These are phyloP conservation scores for Bombus sibiricus DNA, from an alignment of 1,140 invertebrate genomes.

Conservation along the genomic window DNA sequence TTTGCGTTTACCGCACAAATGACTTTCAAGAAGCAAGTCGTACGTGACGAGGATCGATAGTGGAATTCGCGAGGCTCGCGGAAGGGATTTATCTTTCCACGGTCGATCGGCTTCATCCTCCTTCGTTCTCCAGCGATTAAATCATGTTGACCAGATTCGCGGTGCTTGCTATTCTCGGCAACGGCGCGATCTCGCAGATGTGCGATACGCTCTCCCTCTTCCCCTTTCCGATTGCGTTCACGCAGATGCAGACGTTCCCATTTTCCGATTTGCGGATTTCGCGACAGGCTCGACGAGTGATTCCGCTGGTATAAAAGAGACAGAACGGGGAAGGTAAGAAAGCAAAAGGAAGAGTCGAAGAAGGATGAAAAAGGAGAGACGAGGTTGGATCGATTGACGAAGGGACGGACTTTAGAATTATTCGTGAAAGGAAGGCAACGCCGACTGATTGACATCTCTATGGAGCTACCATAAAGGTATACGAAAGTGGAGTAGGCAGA, in stretches of 20 bases:
- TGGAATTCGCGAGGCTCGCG: not conserved
- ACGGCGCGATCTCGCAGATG: slow-evolving; percentile 63
- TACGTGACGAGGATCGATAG: slow-evolving; percentile 18
- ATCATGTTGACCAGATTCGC: slow-evolving; percentile 59
- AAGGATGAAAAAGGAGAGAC: slow-evolving; percentile 45
- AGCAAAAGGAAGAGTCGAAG: slow-evolving; percentile 9
- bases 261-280: slow-evolving; percentile 63
- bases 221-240: not conserved
- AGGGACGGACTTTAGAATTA: slow-evolving; percentile 76
- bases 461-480: slow-evolving; percentile 75
- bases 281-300: not conserved
- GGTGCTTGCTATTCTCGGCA: slow-evolving; percentile 63
- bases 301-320: slow-evolving; percentile 4
- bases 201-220: not conserved
- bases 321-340: not conserved
- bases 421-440: slow-evolving; percentile 75
- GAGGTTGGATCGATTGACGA: slow-evolving; percentile 72
- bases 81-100: slow-evolving; percentile 43
- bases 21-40: too few relatives aligned
- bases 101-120: slow-evolving; percentile 28
- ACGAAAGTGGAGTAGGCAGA: slow-evolving; percentile 76
- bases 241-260: slow-evolving; percentile 58
- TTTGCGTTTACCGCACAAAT: not conserved
- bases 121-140: slow-evolving; percentile 45
- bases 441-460: slow-evolving; percentile 78